Evolutionary conservation across 2,113 vertebrate species (phyloP), one percentile per base, ranked within the genome.

Genomic region (Chloropsis cyanopogon): DNA sequence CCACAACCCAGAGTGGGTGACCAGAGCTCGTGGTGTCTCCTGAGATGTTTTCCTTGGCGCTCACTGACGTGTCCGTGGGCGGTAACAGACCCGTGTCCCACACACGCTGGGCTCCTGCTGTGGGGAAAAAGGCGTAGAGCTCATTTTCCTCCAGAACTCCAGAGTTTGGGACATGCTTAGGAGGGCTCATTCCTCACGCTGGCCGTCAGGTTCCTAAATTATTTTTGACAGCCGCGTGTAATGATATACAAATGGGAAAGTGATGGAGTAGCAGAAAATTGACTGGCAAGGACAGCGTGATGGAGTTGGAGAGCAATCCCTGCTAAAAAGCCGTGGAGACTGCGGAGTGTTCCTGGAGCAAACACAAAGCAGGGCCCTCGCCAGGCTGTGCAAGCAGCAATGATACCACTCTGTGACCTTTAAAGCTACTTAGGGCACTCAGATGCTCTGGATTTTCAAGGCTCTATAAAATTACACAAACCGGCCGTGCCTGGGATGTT

Each of bases 211-310:
- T 96, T 93, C 68, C 90, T 94, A 94, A 97, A 97, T 97, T 93
- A 42, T 76, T 94, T 95, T 46, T 96, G 96, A 96, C 95, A 97
- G 96, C 61, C 8, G 2, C 61, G 12, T 12, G 69, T 90, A 91
- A 92, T 85, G 95, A 93, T 95, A 77, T 31, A 96, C 94, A 92
- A 95, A 82, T 87, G 86, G 89, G 89, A 78, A 89, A 95, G 95
- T 96, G 97, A 96, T 92, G 88, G 96, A 94, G 80, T 90, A 95
- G 95, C 93, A 94, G 95, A 91, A 93, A 96, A 96, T 95, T 96
- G 96, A 93, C 61, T 93, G 94, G 93, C 88, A 88, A 97, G 95
- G 90, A 86, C 93, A 12, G 57, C 4, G 6, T 47, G 77, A 65
- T 63, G 90, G 35, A 85, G 83, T 52, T 91, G n/a, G 86, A 86